Evolutionary conservation across 2,888 invertebrate genomes (phyloP).

Genomic region (Ectemnius continuus): DNA sequence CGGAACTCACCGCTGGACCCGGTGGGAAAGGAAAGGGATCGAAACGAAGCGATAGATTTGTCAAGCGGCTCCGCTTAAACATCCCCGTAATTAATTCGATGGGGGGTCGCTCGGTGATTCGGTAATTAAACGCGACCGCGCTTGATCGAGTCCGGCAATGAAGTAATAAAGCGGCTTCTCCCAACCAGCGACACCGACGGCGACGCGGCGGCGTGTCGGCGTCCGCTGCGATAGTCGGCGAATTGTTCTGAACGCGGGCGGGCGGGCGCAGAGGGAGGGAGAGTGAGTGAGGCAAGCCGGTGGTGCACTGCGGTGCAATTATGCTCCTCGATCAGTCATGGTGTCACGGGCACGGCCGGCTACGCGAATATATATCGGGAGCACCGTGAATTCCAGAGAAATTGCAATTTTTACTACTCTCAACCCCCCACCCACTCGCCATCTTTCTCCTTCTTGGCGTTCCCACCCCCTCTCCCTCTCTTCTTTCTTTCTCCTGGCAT

Average conservation of each 20-base stretch:
- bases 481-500: not conserved
- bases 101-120: constrained; percentile 36
- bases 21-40: too few relatives aligned
- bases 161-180: constrained; percentile 32
- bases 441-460: not conserved
- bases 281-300: too few relatives aligned
- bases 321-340: not conserved
- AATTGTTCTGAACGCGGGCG: too few relatives aligned
- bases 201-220: too few relatives aligned
- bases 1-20: too few relatives aligned
- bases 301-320: not conserved
- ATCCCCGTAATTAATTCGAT: constrained; percentile 39
- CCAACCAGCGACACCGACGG: not conserved
- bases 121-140: constrained; percentile 49
- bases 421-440: not conserved
- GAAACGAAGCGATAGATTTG: too few relatives aligned
- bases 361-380: not conserved
- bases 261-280: too few relatives aligned
- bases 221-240: too few relatives aligned
- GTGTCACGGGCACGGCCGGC: not conserved
- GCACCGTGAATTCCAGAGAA: not conserved
- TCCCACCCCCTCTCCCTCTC: not conserved
- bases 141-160: constrained; percentile 45
- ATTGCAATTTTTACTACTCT: not conserved
- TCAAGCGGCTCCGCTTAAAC: too few relatives aligned